phyloP scores from a whole-genome alignment of 2,113 vertebrate species.

The Origma solitaria region DNA sequence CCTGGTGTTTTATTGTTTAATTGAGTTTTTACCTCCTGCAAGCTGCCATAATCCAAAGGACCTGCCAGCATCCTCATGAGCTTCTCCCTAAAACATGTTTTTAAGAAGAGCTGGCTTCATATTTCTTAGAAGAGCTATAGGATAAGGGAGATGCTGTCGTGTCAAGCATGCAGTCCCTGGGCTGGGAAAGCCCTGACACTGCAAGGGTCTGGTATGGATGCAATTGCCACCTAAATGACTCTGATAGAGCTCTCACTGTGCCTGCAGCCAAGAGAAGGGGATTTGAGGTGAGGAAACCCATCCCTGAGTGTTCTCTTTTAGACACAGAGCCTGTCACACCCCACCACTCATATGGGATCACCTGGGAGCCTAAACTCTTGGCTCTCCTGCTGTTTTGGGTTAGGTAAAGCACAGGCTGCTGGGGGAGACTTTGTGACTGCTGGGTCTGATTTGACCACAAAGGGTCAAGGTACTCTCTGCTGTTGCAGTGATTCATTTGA shows the following conservation, averaged over 20 bases:
- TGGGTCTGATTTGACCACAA: not conserved
- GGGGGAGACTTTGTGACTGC: not conserved
- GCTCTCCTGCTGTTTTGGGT: not conserved
- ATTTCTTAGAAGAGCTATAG: not conserved
- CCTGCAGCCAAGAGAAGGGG: not conserved
- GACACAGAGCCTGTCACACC: not conserved
- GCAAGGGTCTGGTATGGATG: not conserved
- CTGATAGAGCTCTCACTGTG: not conserved
- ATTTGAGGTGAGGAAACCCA: not conserved
- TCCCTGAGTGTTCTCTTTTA: not conserved
- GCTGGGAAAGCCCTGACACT: not conserved
- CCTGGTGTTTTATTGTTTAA: not conserved
- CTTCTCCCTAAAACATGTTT: not conserved
- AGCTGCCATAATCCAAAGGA: not conserved
- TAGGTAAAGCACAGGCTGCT: not conserved
- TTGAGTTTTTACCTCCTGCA: not conserved
- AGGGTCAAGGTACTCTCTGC: not conserved
- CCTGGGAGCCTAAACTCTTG: not conserved
- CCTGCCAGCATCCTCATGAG: not conserved
- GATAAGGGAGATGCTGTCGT: not conserved
- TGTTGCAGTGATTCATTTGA: not conserved
- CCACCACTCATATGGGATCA: not conserved
- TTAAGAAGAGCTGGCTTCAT: not conserved
- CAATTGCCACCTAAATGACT: not conserved
- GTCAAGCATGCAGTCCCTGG: rapidly evolving